Base-by-base conservation (phyloP, 2,888 invertebrate species). In the Alcis repandata region DNA sequence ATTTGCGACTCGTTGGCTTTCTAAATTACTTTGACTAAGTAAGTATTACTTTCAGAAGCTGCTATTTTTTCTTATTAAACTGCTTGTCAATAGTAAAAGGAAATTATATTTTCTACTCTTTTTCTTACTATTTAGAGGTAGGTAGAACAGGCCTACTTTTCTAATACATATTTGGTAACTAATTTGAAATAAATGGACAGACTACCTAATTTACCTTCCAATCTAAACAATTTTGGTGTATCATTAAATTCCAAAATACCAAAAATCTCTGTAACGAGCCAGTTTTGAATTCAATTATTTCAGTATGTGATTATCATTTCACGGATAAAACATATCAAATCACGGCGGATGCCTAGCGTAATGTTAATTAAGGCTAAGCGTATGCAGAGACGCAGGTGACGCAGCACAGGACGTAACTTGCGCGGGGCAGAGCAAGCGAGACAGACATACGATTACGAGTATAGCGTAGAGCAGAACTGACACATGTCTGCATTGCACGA, bases 301-400 rank as follows among this genome's bases (percentile, higher is more conserved):
- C 73, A 69, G 68, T 61, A 67, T 67, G 70, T 69, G 71, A 74
- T 75, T 65, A 76, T 73, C 62, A 56, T 70, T 67, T 69, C 67
- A 70, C 72, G 75, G 72, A 74, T 68, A 74, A 76, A 76, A 76
- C 76, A 80, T n/a, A n/a, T n/a, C 83, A 82, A 86, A 85, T 83
- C 84, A 83, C 84, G 77, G 76, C 78, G 81, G 84, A 84, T 79
- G 71, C 65, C 73, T 86, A 77, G 85, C 85, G 82, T 85, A 85
- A 78, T 79, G 75, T 76, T 76, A 80, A n/a, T n/a, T n/a, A n/a
- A n/a, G n/a, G n/a, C n/a, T n/a, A n/a, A n/a, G n/a, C n/a, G n/a
- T n/a, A n/a, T n/a, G n/a, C n/a, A n/a, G n/a, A n/a, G n/a, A n/a
- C n/a, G n/a, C n/a, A n/a, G n/a, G n/a, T n/a, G n/a, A n/a, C n/a